Conservation (phyloP, 2,113 vertebrate species). For the Sciurus niger region DNA sequence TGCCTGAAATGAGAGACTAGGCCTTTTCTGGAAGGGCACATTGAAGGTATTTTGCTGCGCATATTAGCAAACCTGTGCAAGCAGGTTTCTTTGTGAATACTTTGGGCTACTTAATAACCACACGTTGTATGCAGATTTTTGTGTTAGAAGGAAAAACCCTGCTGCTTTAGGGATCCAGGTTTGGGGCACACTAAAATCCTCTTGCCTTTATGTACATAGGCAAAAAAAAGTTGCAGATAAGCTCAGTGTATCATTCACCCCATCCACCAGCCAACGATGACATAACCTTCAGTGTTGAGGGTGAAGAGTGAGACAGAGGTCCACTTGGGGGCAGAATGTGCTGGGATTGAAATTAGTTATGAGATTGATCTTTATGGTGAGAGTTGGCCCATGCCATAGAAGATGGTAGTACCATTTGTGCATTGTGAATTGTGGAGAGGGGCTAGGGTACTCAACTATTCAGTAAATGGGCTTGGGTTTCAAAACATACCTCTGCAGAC, state of each 20-base stretch:
- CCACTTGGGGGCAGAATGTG: not conserved
- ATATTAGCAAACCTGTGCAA: constrained; percentile 41
- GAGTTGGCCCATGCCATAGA: not conserved
- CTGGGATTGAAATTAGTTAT: not conserved
- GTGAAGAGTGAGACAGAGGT: constrained; percentile 15
- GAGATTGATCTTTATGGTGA: not conserved
- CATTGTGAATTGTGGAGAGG: not conserved
- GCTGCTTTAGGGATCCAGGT: not conserved
- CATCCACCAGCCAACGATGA: not conserved
- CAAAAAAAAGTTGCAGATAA: not conserved
- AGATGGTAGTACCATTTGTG: not conserved
- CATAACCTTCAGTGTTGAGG: not conserved
- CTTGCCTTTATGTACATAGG: not conserved
- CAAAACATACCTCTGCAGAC: not conserved
- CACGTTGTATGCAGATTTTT: constrained; percentile 68
- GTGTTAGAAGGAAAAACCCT: not conserved
- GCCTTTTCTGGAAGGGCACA: constrained; percentile 74
- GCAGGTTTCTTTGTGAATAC: constrained; percentile 71
- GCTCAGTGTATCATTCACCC: constrained; percentile 66
- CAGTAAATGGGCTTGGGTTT: not conserved
- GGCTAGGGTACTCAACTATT: not conserved
- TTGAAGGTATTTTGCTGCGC: constrained; percentile 78
- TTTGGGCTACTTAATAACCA: constrained; percentile 60
- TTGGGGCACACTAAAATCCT: not conserved
- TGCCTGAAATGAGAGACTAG: constrained; percentile 80